phyloP scores from a whole-genome alignment of 2,797 vertebrate genomes.

The Phoebastria nigripes region DNA sequence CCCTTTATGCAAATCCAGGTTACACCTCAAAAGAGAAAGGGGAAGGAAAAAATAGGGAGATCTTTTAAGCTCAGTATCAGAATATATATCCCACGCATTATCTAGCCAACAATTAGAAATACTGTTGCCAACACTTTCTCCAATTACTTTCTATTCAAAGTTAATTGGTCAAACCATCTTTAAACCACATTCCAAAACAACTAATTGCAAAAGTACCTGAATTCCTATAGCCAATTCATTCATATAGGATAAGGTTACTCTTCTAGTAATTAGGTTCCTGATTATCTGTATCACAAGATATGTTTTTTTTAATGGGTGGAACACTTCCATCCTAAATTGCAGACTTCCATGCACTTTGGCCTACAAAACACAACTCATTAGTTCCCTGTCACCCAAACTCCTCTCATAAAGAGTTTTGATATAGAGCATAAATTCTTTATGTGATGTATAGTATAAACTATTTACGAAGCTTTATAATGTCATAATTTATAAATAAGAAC shows the following conservation, averaged over 20 bases:
- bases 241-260: background rate
- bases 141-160: background rate
- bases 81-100: background rate
- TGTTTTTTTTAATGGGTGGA: background rate
- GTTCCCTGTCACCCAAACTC: background rate
- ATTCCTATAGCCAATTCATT: background rate
- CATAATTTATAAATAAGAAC: background rate
- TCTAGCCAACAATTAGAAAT: background rate
- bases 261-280: background rate
- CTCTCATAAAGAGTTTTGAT: background rate
- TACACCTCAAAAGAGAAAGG: constrained; percentile 20
- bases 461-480: background rate
- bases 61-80: background rate
- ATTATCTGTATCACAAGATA: background rate
- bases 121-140: background rate
- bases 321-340: background rate
- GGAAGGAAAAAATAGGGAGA: constrained; percentile 10
- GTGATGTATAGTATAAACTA: background rate
- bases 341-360: background rate
- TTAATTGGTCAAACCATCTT: background rate
- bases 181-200: background rate
- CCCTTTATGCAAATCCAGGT: constrained; percentile 58
- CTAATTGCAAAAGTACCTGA: background rate
- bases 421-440: background rate
- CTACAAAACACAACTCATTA: background rate